These are phyloP conservation scores for Holothuria scabra DNA, from an alignment of 53 echinoderm and acorn worm species.

Conservation along the genomic window DNA sequence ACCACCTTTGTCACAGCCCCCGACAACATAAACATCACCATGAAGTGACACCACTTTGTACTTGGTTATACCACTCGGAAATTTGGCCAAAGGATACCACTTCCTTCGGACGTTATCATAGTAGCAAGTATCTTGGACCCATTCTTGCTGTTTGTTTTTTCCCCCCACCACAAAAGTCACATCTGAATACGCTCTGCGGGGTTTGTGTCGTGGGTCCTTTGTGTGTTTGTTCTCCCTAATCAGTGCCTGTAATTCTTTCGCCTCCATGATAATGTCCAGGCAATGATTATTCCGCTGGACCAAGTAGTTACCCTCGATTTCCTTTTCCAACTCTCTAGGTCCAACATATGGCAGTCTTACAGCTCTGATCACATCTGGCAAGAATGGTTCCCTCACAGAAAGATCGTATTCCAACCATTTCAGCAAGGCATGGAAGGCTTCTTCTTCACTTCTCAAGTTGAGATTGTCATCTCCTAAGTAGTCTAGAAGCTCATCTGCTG, in stretches of 20 bases:
- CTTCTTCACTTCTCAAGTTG: slow-evolving; percentile 84
- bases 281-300: slow-evolving; percentile 76
- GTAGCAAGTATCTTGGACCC: slow-evolving; percentile 92
- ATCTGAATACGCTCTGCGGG: slow-evolving; percentile 82
- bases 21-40: slow-evolving; percentile 93
- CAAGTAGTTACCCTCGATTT: slow-evolving; percentile 67
- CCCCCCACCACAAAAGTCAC: slow-evolving; percentile 93
- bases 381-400: slow-evolving; percentile 67
- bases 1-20: slow-evolving; percentile 67
- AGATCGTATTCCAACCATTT: slow-evolving; percentile 86
- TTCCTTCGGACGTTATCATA: slow-evolving; percentile 87
- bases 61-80: slow-evolving; percentile 73
- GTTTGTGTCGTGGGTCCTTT: slow-evolving; percentile 77
- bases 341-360: slow-evolving; percentile 84
- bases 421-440: slow-evolving; percentile 87
- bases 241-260: slow-evolving; percentile 81
- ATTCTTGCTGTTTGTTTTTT: slow-evolving; percentile 83
- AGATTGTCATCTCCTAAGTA: slow-evolving; percentile 95
- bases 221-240: slow-evolving; percentile 84
- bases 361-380: slow-evolving; percentile 74
- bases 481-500: slow-evolving; percentile 79
- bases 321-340: slow-evolving; percentile 72
- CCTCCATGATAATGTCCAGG: slow-evolving; percentile 80
- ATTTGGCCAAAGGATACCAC: slow-evolving; percentile 85
- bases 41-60: slow-evolving; percentile 83